Conservation (phyloP, 2,797 vertebrate genomes). For the Heliangelus exortis region DNA sequence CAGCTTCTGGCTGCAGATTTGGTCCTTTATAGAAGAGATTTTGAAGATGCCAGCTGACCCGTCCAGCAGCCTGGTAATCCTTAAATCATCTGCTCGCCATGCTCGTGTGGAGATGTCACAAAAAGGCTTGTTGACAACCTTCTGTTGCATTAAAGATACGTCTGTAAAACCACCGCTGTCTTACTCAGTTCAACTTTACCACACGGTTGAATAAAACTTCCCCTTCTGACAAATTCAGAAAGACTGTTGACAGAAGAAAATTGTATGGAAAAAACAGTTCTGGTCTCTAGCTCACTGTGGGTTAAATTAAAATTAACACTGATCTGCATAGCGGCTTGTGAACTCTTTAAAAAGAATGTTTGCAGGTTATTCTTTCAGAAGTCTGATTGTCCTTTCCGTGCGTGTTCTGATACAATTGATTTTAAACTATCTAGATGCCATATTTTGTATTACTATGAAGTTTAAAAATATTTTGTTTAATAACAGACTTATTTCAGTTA, state of each 20-base stretch:
- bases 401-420: neutral
- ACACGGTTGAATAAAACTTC: neutral
- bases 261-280: neutral
- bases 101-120: constrained; percentile 26
- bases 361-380: neutral
- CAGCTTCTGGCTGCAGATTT: constrained; percentile 64
- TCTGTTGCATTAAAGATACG: constrained; percentile 57
- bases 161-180: constrained; percentile 13
- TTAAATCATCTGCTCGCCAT: constrained; percentile 48
- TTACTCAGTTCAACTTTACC: constrained; percentile 6
- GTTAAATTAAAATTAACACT: neutral
- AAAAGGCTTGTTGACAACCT: constrained; percentile 66
- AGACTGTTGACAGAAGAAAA: neutral
- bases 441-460: neutral
- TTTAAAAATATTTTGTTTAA: neutral
- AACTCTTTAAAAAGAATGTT: neutral
- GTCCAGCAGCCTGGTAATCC: constrained; percentile 67
- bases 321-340: neutral
- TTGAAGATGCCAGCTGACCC: constrained; percentile 67
- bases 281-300: neutral
- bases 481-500: neutral
- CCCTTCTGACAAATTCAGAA: neutral
- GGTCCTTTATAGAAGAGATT: constrained; percentile 36
- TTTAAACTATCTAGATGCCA: neutral
- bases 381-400: neutral